These are phyloP conservation scores for Rhinella marina DNA, from an alignment of 2,797 vertebrate species.

Conservation along the genomic window DNA sequence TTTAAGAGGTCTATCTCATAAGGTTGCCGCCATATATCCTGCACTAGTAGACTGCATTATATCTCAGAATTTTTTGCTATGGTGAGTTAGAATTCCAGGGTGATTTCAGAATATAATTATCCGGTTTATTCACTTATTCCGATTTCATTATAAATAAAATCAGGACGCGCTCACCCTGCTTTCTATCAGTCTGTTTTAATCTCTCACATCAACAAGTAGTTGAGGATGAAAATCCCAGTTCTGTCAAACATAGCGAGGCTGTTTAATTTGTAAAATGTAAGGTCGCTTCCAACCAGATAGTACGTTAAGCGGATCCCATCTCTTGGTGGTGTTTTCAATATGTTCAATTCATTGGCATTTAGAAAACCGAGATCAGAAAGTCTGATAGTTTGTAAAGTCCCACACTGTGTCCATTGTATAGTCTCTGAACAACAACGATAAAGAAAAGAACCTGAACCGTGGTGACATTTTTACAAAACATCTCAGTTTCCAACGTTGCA, in stretches of 20 bases:
- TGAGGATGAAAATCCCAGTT: conserved; percentile 42
- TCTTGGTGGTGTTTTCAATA: conserved; percentile 44
- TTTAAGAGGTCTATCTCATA: neutral
- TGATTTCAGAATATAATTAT: conserved; percentile 23
- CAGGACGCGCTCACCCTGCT: conserved; percentile 20
- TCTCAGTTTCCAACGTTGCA: neutral
- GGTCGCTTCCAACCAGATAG: neutral
- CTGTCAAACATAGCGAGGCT: conserved; percentile 17
- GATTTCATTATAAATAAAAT: neutral
- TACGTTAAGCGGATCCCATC: conserved; percentile 13
- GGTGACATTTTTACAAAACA: neutral
- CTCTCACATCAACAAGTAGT: conserved; percentile 36
- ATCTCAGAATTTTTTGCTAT: neutral
- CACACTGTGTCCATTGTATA: conserved; percentile 15
- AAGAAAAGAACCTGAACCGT: neutral
- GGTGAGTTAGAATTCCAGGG: conserved; percentile 10
- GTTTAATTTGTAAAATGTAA: conserved; percentile 51
- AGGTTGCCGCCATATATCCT: neutral
- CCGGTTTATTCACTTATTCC: conserved; percentile 16
- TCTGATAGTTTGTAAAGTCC: conserved; percentile 42
- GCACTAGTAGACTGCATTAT: neutral
- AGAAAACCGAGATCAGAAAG: conserved; percentile 23
- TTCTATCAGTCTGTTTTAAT: conserved; percentile 39
- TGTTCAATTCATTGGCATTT: conserved; percentile 28
- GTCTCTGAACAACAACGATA: conserved; percentile 16